Base-by-base conservation (phyloP, 30 jellyfish, hydroid and myxozoan genomes). In the Catostylus mosaicus region DNA sequence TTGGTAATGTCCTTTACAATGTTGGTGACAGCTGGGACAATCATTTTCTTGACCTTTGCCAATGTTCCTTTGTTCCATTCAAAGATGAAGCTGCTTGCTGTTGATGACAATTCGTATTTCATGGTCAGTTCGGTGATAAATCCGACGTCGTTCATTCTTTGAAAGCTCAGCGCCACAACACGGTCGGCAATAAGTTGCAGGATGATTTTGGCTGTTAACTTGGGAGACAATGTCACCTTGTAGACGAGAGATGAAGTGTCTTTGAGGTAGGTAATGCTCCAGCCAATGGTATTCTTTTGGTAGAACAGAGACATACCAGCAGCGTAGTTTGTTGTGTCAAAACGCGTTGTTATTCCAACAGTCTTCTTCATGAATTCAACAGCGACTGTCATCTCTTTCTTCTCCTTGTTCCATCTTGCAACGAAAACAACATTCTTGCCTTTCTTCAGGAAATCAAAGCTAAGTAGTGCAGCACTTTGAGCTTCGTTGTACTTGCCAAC, bases 41-140 rank as follows among this genome's bases (percentile, higher is more conserved):
- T 37, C 47, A 73, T 24, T 2, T 86, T 81, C 40, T 45, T 54
- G 67, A 92, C 43, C 62, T 65, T 43, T 27, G 45, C 37, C 65
- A 79, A 80, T 11, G 96, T 83, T 29, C 86, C 97, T 38, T 83
- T 73, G 95, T 95, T 95, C 97, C 96, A 95, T 65, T 89, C 83
- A 24, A 95, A 76, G 69, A 77, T 57, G 46, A 95, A 73, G 54
- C 80, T 82, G 89, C 97, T 77, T 47, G 82, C 77, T 1, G 87
- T 60, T 14, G 95, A 57, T 38, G 96, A 38, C 63, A 95, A 82
- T 62, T 78, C 85, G 88, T 88, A 95, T 31, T 73, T 75, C 74
- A 95, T 54, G 20, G 96, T 65, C 35, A 95, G 22, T 68, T 88
- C 97, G 29, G 77, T 89, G 67, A 84, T 76, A 40, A 69, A 43